These are phyloP conservation scores for Acyrthosiphon pisum DNA, from an alignment of 1,140 invertebrate species.

Conservation along the genomic window DNA sequence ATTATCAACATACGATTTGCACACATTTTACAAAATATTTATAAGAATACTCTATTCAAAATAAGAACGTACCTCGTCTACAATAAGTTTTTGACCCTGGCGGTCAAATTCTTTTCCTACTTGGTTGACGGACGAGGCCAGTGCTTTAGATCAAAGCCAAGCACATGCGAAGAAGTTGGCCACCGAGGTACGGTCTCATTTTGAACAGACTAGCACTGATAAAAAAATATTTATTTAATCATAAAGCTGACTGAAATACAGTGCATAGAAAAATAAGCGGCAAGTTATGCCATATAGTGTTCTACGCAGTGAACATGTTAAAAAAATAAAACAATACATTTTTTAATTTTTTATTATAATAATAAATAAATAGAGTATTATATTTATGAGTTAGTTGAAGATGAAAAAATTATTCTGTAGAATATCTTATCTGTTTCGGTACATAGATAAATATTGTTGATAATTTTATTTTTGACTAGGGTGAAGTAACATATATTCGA, in stretches of 20 bases:
- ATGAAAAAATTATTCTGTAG: not conserved
- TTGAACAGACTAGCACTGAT: not conserved
- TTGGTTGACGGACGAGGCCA: too few species aligned
- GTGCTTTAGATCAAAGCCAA: too few species aligned
- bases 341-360: not conserved
- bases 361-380: too few species aligned
- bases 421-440: not conserved
- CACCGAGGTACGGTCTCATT: too few species aligned
- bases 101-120: too few species aligned
- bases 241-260: too few species aligned
- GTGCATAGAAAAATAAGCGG: too few species aligned
- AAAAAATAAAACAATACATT: not conserved
- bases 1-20: not conserved
- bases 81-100: too few species aligned
- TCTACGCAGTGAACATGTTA: not conserved
- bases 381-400: too few species aligned
- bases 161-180: too few species aligned
- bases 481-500: conserved; percentile 93
- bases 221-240: not conserved
- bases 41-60: not conserved
- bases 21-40: not conserved
- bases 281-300: not conserved
- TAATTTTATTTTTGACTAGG: conserved; percentile 68
- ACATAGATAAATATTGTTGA: not conserved
- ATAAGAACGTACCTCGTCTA: too few species aligned